These are phyloP conservation scores for Gymnorhina tibicen DNA, from an alignment of 2,113 vertebrate species.

Conservation along the genomic window DNA sequence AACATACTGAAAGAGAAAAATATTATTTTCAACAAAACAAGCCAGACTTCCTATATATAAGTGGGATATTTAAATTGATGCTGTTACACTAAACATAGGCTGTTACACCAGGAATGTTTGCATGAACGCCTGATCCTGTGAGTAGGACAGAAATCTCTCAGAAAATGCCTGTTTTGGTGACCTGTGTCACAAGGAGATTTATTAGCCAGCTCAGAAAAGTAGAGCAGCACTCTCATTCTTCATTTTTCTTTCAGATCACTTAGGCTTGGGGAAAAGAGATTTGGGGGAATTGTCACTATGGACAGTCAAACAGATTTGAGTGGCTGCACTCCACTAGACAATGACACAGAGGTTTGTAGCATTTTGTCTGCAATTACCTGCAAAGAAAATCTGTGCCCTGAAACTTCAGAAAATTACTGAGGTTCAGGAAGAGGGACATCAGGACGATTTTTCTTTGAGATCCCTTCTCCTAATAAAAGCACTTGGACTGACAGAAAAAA, in stretches of 20 bases:
- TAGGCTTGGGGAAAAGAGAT: not conserved
- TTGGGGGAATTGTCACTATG: not conserved
- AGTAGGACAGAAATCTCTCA: not conserved
- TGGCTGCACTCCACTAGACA: not conserved
- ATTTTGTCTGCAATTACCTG: not conserved
- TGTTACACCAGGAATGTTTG: not conserved
- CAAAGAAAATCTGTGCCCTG: not conserved
- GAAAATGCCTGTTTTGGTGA: not conserved
- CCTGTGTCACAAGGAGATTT: not conserved
- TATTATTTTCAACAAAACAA: not conserved
- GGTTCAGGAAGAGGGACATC: not conserved
- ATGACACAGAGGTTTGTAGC: not conserved
- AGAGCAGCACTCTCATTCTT: not conserved
- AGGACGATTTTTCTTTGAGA: not conserved
- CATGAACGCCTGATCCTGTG: not conserved
- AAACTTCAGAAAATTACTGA: not conserved
- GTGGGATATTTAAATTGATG: not conserved
- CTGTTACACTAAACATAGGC: not conserved
- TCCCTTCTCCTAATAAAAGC: not conserved
- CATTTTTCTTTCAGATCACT: not conserved
- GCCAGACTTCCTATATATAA: not conserved
- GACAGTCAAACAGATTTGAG: not conserved
- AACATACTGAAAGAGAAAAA: not conserved
- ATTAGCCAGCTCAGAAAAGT: not conserved
- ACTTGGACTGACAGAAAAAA: not conserved